Base-by-base conservation (phyloP, 2,888 invertebrate genomes). In the Drosophila neoperkinsi region DNA sequence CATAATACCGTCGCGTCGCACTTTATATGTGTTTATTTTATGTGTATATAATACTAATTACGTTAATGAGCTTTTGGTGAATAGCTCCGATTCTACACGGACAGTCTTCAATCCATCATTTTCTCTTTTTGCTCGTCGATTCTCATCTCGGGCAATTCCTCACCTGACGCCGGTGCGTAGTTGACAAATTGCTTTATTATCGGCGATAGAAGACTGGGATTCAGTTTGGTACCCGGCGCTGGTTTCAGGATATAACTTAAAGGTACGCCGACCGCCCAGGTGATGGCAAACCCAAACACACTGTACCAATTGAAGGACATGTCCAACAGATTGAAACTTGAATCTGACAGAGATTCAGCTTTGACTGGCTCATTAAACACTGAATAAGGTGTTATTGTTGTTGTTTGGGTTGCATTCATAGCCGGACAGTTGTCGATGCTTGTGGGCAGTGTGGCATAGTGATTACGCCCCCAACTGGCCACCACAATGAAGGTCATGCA, bases 241-340 rank as follows among this genome's bases (percentile, higher is more conserved):
- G 84, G 77, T 1, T 93, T 93, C 1, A 94, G 92, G 10, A 94
- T 64, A 70, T 94, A 94, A 79, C 95, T 95, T 30, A 95, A 93
- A 4, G 94, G 77, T 16, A 95, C 78, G 0, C 94, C 95, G 3
- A 95, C 91, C 1, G 94, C 72, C 67, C 95, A 93, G 0, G 94
- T 94, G 16, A 94, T 90, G 0, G 93, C 6, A 25, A 94, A 93
- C 1, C 95, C 95, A 4, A 94, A 79, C 1, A 94, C 71, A 0
- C 94, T 92, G 83, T 95, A 95, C 94, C 95, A 95, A 90, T 95
- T 94, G 89, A 95, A 95, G 1, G 95, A 95, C 51, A 95, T 84
- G 16, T 94, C 93, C 74, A 94, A 95, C 9, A 96, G 84, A 33
- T 92, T 88, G 53, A 90, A 91, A 18, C 62, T 68, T 6, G 74